Evolutionary conservation across 2,113 vertebrate species (phyloP), one percentile per base, ranked within the genome.

Genomic region (Microcebus griseorufus): DNA sequence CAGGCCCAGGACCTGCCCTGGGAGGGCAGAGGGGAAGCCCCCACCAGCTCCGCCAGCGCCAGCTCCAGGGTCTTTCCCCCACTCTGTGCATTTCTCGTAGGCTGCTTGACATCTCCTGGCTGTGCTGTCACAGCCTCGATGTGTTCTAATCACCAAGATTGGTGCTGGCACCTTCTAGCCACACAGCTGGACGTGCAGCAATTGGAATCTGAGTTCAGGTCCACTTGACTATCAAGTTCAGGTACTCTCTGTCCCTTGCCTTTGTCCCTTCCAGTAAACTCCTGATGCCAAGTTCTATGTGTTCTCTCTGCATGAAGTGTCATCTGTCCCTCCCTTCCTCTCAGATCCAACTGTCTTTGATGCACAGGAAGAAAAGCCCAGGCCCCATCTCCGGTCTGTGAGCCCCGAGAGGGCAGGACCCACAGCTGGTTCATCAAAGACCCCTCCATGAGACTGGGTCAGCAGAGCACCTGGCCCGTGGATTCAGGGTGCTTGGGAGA

Each of bases 321-420:
- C 87, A 23, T 45, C 78, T 70, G 6, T 78, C 34, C 32, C 34
- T 53, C 34, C 72, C 67, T 22, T 86, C 45, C 67, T 86, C 39
- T 60, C n/a, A 34, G 9, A 60, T n/a, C 23, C 48, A 42, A 73
- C 45, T 73, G 1, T 70, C 29, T 84, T 65, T 72, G 69, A 81
- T 18, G 34, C 55, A 4, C 9, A 45, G 22, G 42, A 90, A 73
- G 29, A 65, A 39, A 88, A 29, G 2, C 4, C 39, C 70, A 95
- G 6, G 6, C 9, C 17, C 11, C 14, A 23, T 73, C 88, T 92
- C 88, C 39, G 6, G 3, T 83, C 32, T 72, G 18, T 34, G 55
- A 95, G 72, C 23, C 34, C 55, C 0, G 0, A 14, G 8, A 45
- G 9, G 20, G 14, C 32, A 79, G 32, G 67, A 29, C 29, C 14